These are phyloP conservation scores for Xenus cinereus DNA, from an alignment of 2,113 vertebrate species.

Conservation along the genomic window DNA sequence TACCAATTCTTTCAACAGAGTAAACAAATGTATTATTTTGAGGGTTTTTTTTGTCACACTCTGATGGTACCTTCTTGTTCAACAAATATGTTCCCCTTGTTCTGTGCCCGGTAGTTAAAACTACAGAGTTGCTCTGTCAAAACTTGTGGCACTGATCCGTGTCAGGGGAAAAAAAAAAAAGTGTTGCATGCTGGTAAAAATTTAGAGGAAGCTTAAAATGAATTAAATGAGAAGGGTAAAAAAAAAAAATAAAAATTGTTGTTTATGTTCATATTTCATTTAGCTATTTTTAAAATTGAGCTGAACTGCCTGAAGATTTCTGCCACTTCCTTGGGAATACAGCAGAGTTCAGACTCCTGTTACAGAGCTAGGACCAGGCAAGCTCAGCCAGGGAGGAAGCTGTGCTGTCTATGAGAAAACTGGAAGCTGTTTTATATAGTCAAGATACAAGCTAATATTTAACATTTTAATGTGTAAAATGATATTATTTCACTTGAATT, in stretches of 20 bases:
- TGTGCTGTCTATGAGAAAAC: background rate
- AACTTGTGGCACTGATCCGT: background rate
- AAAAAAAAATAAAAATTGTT: background rate
- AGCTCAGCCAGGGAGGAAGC: background rate
- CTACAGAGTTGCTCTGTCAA: background rate
- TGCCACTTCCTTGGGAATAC: background rate
- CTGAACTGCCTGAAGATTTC: background rate
- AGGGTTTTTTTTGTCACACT: fast-evolving
- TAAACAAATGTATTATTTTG: background rate
- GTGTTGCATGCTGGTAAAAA: background rate
- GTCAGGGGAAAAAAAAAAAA: background rate
- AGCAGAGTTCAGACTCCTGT: background rate
- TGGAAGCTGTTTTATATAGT: background rate
- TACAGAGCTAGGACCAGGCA: background rate
- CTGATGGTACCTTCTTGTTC: background rate
- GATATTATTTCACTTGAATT: background rate
- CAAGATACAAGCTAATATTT: background rate
- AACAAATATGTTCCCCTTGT: background rate
- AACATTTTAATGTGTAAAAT: background rate
- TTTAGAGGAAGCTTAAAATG: background rate
- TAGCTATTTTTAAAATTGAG: background rate
- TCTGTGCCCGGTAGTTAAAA: background rate
- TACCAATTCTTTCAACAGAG: background rate
- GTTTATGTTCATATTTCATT: background rate
- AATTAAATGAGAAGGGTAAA: background rate